Evolutionary conservation across 2,888 invertebrate genomes (phyloP).

Genomic region (Trichacis sp.): DNA sequence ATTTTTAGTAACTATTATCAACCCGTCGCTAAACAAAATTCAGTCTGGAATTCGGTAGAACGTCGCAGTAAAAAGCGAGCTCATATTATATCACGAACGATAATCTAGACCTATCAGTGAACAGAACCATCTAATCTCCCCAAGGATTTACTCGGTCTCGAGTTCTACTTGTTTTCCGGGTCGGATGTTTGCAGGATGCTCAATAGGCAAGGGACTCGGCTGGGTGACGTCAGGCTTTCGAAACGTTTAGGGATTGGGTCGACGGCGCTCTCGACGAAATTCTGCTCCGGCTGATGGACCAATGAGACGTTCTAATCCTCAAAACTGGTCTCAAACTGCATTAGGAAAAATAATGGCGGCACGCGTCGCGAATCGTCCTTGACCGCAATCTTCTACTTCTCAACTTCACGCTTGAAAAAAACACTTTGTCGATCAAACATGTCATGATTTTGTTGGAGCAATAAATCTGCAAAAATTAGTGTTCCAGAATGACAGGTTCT

Average conservation of each 20-base stretch:
- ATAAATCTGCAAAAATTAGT: no score
- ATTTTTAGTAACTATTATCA: no score
- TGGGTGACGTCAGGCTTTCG: constrained; percentile 38
- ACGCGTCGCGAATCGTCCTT: neutral
- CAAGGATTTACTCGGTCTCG: constrained; percentile 12
- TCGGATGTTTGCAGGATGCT: constrained; percentile 42
- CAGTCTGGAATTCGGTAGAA: no score
- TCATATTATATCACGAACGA: no score
- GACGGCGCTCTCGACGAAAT: constrained; percentile 22
- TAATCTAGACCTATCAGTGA: no score
- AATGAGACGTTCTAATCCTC: constrained; percentile 29
- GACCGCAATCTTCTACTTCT: no score
- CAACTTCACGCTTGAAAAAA: no score
- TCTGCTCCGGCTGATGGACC: constrained; percentile 40
- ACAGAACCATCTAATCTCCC: constrained; percentile 19
- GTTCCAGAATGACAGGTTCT: no score
- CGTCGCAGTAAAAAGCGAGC: no score
- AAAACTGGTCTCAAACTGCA: neutral
- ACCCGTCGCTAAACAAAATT: no score
- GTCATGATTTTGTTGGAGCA: no score
- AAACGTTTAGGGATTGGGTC: constrained; percentile 41
- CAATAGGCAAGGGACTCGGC: constrained; percentile 25
- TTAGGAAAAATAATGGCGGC: constrained; percentile 4
- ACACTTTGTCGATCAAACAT: no score
- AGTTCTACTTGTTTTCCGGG: constrained; percentile 23